These are phyloP conservation scores for Halictus quadricinctus DNA, from an alignment of 2,888 invertebrate genomes.

Conservation along the genomic window DNA sequence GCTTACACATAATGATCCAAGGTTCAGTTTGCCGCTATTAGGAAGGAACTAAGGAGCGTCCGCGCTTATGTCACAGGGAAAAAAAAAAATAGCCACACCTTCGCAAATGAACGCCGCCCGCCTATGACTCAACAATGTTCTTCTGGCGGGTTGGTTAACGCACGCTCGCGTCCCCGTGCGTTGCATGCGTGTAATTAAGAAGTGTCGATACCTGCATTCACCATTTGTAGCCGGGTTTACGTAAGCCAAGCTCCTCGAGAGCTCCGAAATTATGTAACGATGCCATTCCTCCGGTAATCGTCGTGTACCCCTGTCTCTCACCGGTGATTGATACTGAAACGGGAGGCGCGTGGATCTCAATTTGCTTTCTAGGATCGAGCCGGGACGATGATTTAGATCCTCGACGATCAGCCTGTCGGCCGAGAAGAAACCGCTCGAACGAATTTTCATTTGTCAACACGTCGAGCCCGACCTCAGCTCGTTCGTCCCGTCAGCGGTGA, in stretches of 20 bases:
- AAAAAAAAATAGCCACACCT: neutral
- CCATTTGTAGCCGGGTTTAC: conserved; percentile 53
- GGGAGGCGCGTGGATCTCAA: conserved; percentile 26
- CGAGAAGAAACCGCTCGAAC: neutral
- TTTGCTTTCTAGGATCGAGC: conserved; percentile 19
- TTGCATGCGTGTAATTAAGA: conserved; percentile 48
- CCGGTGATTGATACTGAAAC: conserved; percentile 41
- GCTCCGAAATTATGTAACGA: conserved; percentile 53
- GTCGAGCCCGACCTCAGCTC: neutral
- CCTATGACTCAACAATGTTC: neutral
- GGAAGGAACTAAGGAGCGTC: neutral
- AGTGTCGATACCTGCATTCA: conserved; percentile 39
- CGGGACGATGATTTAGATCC: conserved; percentile 1
- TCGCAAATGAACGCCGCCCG: neutral
- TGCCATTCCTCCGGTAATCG: conserved; percentile 37
- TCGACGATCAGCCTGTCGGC: neutral
- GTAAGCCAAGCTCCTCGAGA: conserved; percentile 45
- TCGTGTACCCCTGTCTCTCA: conserved; percentile 12
- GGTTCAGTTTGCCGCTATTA: neutral
- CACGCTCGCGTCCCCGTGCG: neutral
- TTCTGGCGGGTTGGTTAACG: neutral
- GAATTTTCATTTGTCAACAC: conserved; percentile 1
- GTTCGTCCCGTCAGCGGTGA: neutral
- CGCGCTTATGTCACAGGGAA: neutral
- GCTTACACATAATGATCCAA: too few species aligned